These are phyloP conservation scores for Drosophila bifasciata DNA, from an alignment of 1,140 invertebrate genomes.

Conservation along the genomic window DNA sequence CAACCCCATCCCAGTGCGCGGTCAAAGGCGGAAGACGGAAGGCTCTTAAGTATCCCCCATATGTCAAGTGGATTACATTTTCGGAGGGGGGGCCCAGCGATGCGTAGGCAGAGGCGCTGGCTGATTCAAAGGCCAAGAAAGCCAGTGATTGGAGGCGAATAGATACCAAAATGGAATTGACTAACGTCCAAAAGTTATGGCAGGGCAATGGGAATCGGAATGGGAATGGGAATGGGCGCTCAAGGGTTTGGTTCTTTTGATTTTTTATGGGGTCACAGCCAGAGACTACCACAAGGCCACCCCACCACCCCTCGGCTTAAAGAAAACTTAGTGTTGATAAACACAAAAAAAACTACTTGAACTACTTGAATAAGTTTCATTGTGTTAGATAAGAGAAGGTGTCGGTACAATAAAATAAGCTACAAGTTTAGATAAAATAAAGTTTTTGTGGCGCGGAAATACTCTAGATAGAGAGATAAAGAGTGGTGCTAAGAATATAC, in stretches of 20 bases:
- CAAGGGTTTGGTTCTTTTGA: conserved; percentile 14
- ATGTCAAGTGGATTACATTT: conserved; percentile 60
- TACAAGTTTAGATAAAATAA: no score
- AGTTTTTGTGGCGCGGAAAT: no score
- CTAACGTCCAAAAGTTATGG: conserved; percentile 51
- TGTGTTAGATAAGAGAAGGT: no score
- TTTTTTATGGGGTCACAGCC: conserved; percentile 14
- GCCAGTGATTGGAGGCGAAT: conserved; percentile 49
- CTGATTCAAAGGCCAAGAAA: conserved; percentile 52
- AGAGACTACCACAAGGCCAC: conserved; percentile 35
- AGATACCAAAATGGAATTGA: conserved; percentile 59
- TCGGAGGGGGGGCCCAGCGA: no score
- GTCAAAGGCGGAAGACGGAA: conserved; percentile 12
- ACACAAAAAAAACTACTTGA: no score
- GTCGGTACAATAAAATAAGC: no score
- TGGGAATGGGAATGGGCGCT: conserved; percentile 14
- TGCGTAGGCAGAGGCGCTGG: conserved; percentile 27
- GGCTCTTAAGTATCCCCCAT: conserved; percentile 43
- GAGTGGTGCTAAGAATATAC: no score
- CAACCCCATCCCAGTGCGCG: conserved; percentile 27
- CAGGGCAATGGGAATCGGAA: neutral
- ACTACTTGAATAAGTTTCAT: no score
- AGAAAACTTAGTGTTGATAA: conserved; percentile 3
- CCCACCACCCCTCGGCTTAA: neutral
- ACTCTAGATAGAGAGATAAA: no score